Evolutionary conservation across 2,113 vertebrate genomes (phyloP), one percentile per base, ranked within the genome.

Genomic region (Typhlomys cinereus): DNA sequence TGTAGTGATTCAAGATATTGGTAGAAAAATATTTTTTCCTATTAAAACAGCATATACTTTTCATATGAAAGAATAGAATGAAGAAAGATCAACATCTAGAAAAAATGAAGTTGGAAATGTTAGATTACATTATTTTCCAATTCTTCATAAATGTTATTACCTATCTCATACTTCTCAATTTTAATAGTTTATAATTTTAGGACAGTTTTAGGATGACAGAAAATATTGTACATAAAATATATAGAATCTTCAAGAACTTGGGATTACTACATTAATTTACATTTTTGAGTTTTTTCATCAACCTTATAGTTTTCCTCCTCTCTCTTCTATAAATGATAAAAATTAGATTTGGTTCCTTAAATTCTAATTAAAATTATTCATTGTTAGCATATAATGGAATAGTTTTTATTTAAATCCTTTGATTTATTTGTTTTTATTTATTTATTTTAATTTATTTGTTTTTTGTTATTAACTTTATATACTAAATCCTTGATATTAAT

Each of bases 291-390:
- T 83, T 85, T 92, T 76, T 71, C 7, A 27, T 86, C 34, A 90
- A 69, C 89, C 91, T 82, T 76, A 17, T 57, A 73, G 9, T 73
- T 78, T 89, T 71, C 11, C 18, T 85, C 29, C 52, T 18, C 74
- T 64, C 4, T 39, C 54, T 78, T 91, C 67, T 61, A 0, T 20
- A 74, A 20, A 7, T 62, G 61, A 46, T 92, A 6, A 76, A 44
- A 74, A n/a, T 85, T 88, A 2, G 18, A 5, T 31, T 93, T 44
- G 59, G 23, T 36, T 70, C 87, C 23, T 64, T 59, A 39, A 57
- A 46, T 93, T 92, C n/a, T 61, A 57, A 62, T 83, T 92, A 36
- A 64, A 75, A 52, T 71, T 66, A 4, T 82, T 54, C n/a, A 27
- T 39, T 88, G 52, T 15, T 80, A 6, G 17, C 62, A 46, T 76